phyloP scores from a whole-genome alignment of 2,888 invertebrate species.

The Allolobophora icterica region DNA sequence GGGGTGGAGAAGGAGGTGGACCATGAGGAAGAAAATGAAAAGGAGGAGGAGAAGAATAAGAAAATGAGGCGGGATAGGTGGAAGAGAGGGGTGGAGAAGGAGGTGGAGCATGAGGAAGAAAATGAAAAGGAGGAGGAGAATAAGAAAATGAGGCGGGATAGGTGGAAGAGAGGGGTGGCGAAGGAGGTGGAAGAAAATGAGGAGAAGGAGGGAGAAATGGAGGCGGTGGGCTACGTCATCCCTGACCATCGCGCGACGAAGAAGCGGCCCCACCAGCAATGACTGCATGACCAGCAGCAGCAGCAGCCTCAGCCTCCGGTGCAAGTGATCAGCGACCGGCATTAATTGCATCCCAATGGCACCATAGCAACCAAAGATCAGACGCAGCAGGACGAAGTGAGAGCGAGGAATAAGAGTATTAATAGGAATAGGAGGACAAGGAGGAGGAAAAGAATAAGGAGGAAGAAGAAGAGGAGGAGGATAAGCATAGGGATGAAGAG shows the following conservation, averaged over 20 bases:
- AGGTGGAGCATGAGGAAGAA: too few relatives aligned
- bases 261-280: not conserved
- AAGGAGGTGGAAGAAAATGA: too few relatives aligned
- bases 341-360: slow-evolving; percentile 9
- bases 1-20: too few relatives aligned
- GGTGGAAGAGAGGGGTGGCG: too few relatives aligned
- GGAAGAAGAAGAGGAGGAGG: not conserved
- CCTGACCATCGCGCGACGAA: not conserved
- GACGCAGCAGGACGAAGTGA: not conserved
- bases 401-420: not conserved
- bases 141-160: too few relatives aligned
- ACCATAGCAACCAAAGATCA: not conserved
- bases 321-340: not conserved
- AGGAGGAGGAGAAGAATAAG: too few relatives aligned
- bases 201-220: too few relatives aligned
- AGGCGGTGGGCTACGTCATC: not conserved
- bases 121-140: too few relatives aligned
- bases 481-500: too few relatives aligned
- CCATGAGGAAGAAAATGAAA: too few relatives aligned
- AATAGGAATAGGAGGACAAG: not conserved
- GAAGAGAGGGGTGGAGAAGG: too few relatives aligned
- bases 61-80: too few relatives aligned
- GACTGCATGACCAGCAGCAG: not conserved
- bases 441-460: not conserved
- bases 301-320: not conserved